Base-by-base conservation (phyloP, 2,113 vertebrate species). In the Phocoena sinus region DNA sequence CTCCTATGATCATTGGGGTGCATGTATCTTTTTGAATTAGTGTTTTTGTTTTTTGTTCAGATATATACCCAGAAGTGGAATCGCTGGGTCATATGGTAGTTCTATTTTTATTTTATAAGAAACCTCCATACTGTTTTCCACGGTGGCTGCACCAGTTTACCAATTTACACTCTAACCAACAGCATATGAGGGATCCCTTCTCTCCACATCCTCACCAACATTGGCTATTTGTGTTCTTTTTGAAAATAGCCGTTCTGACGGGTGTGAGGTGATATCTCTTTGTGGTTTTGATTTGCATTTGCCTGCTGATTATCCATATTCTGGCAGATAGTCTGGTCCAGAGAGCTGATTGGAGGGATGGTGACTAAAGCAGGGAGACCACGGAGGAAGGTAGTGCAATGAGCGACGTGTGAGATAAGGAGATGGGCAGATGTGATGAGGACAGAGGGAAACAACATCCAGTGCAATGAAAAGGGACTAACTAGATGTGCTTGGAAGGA, bases 341-440 rank as follows among this genome's bases (percentile, higher is more conserved):
- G 56, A 91, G 23, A 41, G 81, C 7, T 7, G 26, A 26, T 38
- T 47, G 31, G 28, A 77, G 26, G 23, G 53, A 25, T 28, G 63
- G 4, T 92, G 38, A 50, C 12, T 5, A 3, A 76, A 33, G 20
- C 60, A 18, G 8, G 44, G 23, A 36, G 50, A 15, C 15, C 33
- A 4, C 1, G 1, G 67, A 53, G 41, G 53, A n/a, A 58, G 63
- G 41, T 0, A 21, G 18, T 2, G 5, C 2, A 1, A 18, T 1
- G 23, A 7, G 6, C 0, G 1, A 20, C 0, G 1, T 44, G 41
- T 47, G 12, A 71, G 26, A 31, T 20, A 3, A 33, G 15, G 44
- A 56, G 9, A 7, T n/a, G 4, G 18, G 11, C 56, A n/a, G 9
- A 21, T 38, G 36, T 2, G 2, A 5, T 33, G 14, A 79, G 11